phyloP scores from a whole-genome alignment of 1,140 invertebrate species.

The Gonatopus flavifemur region DNA sequence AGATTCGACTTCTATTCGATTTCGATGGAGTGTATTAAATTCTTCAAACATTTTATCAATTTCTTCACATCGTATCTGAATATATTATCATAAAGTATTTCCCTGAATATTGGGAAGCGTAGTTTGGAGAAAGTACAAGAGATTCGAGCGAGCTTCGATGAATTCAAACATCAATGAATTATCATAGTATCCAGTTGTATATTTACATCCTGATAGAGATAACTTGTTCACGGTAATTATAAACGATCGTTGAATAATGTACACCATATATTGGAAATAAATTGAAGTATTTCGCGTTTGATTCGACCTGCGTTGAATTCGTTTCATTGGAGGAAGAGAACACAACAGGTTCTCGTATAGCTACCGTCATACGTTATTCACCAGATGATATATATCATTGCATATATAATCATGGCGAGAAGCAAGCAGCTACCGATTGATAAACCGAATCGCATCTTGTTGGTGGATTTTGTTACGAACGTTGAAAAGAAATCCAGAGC shows the following conservation, averaged over 20 bases:
- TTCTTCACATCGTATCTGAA: neutral
- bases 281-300: neutral
- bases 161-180: neutral
- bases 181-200: neutral
- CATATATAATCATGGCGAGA: too few relatives aligned
- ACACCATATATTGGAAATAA: neutral
- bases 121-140: neutral
- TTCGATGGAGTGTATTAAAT: neutral
- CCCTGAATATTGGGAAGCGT: too few relatives aligned
- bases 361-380: slow-evolving; percentile 1
- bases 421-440: slow-evolving; percentile 5
- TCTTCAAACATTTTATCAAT: neutral
- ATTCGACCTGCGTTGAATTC: neutral
- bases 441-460: slow-evolving; percentile 4
- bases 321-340: slow-evolving; percentile 4
- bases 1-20: neutral
- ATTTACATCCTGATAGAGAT: too few relatives aligned
- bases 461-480: slow-evolving; percentile 6
- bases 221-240: too few relatives aligned
- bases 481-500: slow-evolving; percentile 13
- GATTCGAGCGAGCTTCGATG: neutral
- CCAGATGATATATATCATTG: too few relatives aligned
- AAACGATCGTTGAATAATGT: too few relatives aligned
- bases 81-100: too few relatives aligned
- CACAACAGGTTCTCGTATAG: neutral